These are phyloP conservation scores for Nymphalis urticae DNA, from an alignment of 2,888 invertebrate genomes.

Conservation along the genomic window DNA sequence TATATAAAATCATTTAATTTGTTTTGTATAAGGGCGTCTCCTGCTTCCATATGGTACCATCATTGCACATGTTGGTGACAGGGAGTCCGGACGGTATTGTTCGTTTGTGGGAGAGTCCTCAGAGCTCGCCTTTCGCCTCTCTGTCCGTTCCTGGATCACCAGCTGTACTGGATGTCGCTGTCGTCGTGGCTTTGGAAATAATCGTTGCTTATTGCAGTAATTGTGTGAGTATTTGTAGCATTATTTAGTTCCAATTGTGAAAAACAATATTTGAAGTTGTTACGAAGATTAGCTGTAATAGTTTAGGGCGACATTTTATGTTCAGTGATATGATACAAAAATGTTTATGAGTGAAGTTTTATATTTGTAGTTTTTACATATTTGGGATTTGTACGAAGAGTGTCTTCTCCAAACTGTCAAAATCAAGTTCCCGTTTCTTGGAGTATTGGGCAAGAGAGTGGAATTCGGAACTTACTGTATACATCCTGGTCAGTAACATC, in stretches of 20 bases:
- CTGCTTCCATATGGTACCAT: conserved; percentile 78
- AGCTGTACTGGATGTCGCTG: conserved; percentile 78
- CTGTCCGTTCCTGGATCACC: conserved; percentile 41
- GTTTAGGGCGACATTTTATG: too few species aligned
- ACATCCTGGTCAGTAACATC: conserved; percentile 64
- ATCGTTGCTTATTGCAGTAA: conserved; percentile 80
- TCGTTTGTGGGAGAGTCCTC: conserved; percentile 80
- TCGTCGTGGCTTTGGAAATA: conserved; percentile 70
- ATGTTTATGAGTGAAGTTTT: background rate
- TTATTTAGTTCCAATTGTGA: background rate
- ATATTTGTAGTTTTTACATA: conserved; percentile 74
- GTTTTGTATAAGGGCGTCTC: conserved; percentile 73
- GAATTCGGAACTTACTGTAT: conserved; percentile 81
- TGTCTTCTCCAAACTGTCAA: conserved; percentile 79
- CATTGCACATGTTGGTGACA: conserved; percentile 76
- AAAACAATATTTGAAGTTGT: too few species aligned
- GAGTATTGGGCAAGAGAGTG: conserved; percentile 78
- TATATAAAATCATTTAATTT: too few species aligned
- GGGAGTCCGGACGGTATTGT: conserved; percentile 80
- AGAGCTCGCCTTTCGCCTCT: conserved; percentile 51
- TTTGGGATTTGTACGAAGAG: conserved; percentile 83
- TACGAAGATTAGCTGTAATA: too few species aligned
- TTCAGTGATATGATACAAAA: background rate
- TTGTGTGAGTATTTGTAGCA: conserved; percentile 69
- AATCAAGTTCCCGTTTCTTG: conserved; percentile 80